phyloP scores from a whole-genome alignment of 2,113 vertebrate genomes.

The Saguinus imperator region DNA sequence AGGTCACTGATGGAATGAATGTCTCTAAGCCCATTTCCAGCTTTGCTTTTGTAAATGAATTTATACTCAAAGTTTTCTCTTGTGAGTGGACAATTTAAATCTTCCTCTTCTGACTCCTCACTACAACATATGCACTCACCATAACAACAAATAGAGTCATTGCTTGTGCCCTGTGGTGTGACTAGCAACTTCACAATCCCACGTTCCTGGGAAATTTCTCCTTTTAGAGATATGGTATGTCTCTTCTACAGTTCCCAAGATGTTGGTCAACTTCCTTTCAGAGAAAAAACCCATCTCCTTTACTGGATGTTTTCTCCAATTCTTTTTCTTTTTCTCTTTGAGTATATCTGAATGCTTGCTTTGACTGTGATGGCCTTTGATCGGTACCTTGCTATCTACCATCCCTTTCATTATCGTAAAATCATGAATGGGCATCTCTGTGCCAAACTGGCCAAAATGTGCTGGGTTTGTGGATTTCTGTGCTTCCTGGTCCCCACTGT shows the following conservation, averaged over 20 bases:
- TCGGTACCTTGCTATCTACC: conserved; percentile 56
- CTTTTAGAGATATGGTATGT: conserved; percentile 64
- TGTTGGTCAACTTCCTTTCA: conserved; percentile 54
- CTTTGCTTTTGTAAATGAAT: conserved; percentile 47
- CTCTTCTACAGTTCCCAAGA: conserved; percentile 58
- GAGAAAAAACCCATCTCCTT: conserved; percentile 50
- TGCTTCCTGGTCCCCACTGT: conserved; percentile 42
- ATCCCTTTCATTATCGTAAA: conserved; percentile 33
- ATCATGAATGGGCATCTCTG: conserved; percentile 42
- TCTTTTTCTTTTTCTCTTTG: conserved; percentile 66
- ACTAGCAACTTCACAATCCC: conserved; percentile 8
- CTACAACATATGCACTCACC: conserved; percentile 14
- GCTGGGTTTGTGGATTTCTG: conserved; percentile 59
- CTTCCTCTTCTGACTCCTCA: conserved; percentile 57
- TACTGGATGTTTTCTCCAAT: conserved; percentile 52
- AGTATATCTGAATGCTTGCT: conserved; percentile 62
- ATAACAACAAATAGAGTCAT: conserved; percentile 50
- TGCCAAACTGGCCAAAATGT: conserved; percentile 48
- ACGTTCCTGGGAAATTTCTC: conserved; percentile 66
- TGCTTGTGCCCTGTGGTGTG: conserved; percentile 24
- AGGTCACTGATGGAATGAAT: conserved; percentile 32
- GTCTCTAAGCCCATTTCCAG: not conserved
- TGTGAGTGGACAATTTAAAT: conserved; percentile 29
- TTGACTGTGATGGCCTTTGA: conserved; percentile 57
- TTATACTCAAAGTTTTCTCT: conserved; percentile 63